Base-by-base conservation (phyloP, 2,888 invertebrate species). In the Pteria penguin region DNA sequence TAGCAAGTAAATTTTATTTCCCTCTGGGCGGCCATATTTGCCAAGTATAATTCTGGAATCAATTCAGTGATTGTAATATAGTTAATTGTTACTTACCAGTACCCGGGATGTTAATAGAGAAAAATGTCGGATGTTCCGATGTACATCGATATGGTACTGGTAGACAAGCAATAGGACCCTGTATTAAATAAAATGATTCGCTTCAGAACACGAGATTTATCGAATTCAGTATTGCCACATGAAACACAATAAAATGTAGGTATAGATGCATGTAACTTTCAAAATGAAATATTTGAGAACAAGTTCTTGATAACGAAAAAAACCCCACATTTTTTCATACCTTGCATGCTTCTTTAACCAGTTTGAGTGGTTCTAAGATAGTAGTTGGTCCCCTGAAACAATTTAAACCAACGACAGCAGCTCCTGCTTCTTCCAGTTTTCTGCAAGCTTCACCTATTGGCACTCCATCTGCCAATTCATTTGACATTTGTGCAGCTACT, bases 391-490 rank as follows among this genome's bases (percentile, higher is more conserved):
- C 90, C 4, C 84, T 29, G 31, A 75, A 76, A 79, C 88, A 90
- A 75, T 90, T 90, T 4, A 90, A 75, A 0, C 89, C 89, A 2
- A 89, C 88, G 4, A 89, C 88, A 61, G 79, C 87, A 1, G 89
- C 89, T 2, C 89, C 89, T 22, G 61, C 80, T 11, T 87, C 80
- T 72, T 88, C 84, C 57, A 90, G 77, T 36, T 70, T 62, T 27
- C 72, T 57, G 31, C 81, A 79, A 2, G 88, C 87, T 8, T 87
- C 82, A 0, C 73, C 76, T 27, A 82, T 45, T 2, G 86, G 76
- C 4, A 87, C 73, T 5, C 83, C 86, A 33, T 88, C 88, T 2
- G 66, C 26, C 24, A 86, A 84, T 18, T 57, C 33, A 54, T 76
- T 75, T 3, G 52, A 57, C 22, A 54, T 58, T 31, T 74, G 65